These are phyloP conservation scores for Lysiphlebus fabarum DNA, from an alignment of 1,140 invertebrate species.

Conservation along the genomic window DNA sequence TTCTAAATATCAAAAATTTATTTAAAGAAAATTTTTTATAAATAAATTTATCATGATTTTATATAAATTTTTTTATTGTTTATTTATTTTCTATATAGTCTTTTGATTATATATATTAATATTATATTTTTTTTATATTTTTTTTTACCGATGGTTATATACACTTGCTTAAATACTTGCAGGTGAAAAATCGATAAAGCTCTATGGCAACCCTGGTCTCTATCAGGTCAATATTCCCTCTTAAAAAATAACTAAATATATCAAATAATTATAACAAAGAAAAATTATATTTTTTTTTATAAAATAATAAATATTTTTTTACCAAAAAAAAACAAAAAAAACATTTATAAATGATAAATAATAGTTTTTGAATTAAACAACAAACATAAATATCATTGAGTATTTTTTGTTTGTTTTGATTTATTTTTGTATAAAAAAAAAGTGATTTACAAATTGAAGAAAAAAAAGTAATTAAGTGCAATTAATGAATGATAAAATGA, in stretches of 20 bases:
- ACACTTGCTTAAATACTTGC: background rate
- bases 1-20: no score
- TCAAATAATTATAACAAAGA: background rate
- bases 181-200: slow-evolving; percentile 23
- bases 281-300: slow-evolving; percentile 1
- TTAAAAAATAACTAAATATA: slow-evolving; percentile 4
- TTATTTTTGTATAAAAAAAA: background rate
- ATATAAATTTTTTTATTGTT: no score
- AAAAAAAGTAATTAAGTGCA: slow-evolving; percentile 5
- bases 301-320: slow-evolving; percentile 4
- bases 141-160: slow-evolving; percentile 1
- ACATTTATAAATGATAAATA: background rate
- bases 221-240: slow-evolving; percentile 23
- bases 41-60: no score
- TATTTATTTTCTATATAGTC: no score
- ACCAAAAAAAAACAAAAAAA: background rate
- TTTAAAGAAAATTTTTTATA: no score
- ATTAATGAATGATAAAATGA: slow-evolving; percentile 12
- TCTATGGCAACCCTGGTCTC: slow-evolving; percentile 25
- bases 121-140: background rate
- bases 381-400: background rate
- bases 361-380: background rate
- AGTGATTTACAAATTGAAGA: no score
- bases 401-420: background rate
- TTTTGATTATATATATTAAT: no score